A percentile compares a stretch with the other conserved stretches of the same genome.
Conservation (phyloP, 2,113 vertebrate species). For the Bufo bufo region DNA sequence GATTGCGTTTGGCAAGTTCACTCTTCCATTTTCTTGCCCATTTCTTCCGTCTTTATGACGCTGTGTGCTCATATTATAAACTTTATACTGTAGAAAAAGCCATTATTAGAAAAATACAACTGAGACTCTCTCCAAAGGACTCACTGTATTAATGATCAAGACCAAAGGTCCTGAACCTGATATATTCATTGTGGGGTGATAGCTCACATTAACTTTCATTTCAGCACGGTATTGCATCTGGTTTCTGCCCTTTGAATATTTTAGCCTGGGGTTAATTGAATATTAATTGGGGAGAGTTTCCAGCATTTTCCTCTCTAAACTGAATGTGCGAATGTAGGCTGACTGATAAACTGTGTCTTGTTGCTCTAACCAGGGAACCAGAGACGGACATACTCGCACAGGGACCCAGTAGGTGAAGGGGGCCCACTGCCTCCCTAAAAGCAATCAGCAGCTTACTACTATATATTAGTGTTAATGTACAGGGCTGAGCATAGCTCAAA, state of each 20-base stretch:
- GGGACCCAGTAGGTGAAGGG: too few species aligned
- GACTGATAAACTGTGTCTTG: neutral
- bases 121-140: neutral
- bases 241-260: neutral
- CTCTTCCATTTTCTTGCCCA: neutral
- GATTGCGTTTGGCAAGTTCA: slow-evolving; percentile 18
- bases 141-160: neutral
- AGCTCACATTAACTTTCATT: neutral
- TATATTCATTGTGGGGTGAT: neutral
- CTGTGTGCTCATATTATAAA: neutral
- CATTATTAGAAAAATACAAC: neutral
- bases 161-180: neutral
- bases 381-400: too few species aligned
- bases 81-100: neutral
- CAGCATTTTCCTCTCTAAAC: too few species aligned
- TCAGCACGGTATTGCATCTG: neutral
- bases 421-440: too few species aligned
- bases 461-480: too few species aligned
- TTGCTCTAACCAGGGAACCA: neutral
- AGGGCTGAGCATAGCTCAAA: too few species aligned
- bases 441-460: too few species aligned
- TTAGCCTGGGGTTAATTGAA: neutral
- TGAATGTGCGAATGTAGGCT: neutral
- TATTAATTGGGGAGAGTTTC: neutral
- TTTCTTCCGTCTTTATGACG: neutral